Base-by-base conservation (phyloP, 2,797 vertebrate genomes). In the Staurois parvus region DNA sequence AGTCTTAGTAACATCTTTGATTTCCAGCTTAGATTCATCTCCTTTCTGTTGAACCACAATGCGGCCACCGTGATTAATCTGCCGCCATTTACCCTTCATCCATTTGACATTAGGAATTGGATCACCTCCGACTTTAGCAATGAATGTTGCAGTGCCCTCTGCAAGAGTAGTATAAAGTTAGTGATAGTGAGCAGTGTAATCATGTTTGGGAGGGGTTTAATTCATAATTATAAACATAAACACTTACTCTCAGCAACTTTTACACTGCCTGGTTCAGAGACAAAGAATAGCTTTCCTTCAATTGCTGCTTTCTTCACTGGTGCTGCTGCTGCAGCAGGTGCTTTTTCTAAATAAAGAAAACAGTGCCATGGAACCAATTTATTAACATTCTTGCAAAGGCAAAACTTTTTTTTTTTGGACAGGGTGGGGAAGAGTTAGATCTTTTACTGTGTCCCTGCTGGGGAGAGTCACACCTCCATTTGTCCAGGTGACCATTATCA, bases 51-150 rank as follows among this genome's bases (percentile, higher is more conserved):
- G 96, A 10, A 99, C 96, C 75, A 88, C 92, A 89, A 99, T 91
- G 1, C 98, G 96, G 5, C 98, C 98, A 28, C 97, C 98, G 19
- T 98, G 97, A 29, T 96, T 98, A 84, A 99, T 91, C 80, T 99
- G 98, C 69, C 98, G 96, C 98, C 98, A 99, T 90, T 99, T 99
- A 10, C 98, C 98, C 90, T 99, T 99, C 92, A 98, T 96, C 98
- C 98, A 99, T 88, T 99, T 99, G 73, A 99, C 98, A 42, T 93
- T 98, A 84, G 98, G 98, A 91, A 99, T 97, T 3, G 98, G 98
- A 88, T 99, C 98, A 2, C 98, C 98, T 17, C 97, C 98, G 88
- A 99, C 98, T 92, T 99, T 99, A 73, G 98, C 97, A 72, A 96
- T 96, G 91, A 99, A 99, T 26, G 93, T 99, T 87, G 98, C 98